Evolutionary conservation across 2,113 vertebrate genomes (phyloP), one percentile per base, ranked within the genome.

Genomic region (Epinephelus fuscoguttatus): DNA sequence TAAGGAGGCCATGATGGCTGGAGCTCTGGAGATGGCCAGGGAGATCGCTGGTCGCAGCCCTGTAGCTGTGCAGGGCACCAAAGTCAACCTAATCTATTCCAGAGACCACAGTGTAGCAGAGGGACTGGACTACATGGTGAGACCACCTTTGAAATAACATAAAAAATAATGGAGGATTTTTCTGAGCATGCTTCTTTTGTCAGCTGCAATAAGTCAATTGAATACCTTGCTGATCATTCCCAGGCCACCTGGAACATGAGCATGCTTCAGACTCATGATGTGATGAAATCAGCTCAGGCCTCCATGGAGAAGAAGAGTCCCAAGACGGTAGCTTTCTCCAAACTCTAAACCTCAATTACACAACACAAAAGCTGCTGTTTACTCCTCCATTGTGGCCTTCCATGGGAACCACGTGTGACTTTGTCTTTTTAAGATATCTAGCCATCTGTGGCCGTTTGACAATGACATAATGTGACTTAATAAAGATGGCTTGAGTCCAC

Each of bases 181-280:
- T 30, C 30, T 30, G 30, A 13, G 47, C 9, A 12, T 4, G 47
- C 14, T 49, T 49, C 14, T n/a, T 64, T 37, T 2, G 7, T n/a
- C 47, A 10, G 4, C 33, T 37, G 6, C 33, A 37, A 7, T 37
- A 8, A 37, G 33, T 37, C 33, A 3, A 17, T 42, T 52, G 10
- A 59, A 3, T 18, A 11, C 21, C 12, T 74, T 59, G 10, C 25
- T 55, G 1, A 6, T 71, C 5, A 53, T 60, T 21, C 77, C 12
- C 84, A 96, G 97, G 94, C 95, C 0, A 70, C 94, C 1, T 98
- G 97, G 97, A 98, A 98, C 94, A 98, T 98, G 97, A 95, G 96
- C 89, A 98, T 98, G 97, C 93, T 98, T 52, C 97, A 98, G 89
- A 96, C 96, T 0, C 69, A 97, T 1, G 97, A 98, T 63, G 2